Base-by-base conservation (phyloP, 2,888 invertebrate genomes). In the Latheticus oryzae region DNA sequence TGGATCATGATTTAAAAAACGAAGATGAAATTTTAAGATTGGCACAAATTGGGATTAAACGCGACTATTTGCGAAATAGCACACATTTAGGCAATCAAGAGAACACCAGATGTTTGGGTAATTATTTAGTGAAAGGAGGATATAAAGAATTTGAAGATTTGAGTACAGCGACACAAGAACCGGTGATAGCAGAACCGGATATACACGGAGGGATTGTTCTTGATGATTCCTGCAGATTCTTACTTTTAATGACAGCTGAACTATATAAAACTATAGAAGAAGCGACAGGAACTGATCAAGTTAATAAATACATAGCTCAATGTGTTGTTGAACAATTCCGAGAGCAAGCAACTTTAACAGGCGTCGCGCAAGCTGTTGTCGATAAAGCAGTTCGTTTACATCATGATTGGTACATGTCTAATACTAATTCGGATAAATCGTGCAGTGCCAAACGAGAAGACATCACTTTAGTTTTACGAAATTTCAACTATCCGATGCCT, bases 81-180 rank as follows among this genome's bases (percentile, higher is more conserved):
- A 85, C 86, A 58, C 84, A 85, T 69, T 79, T 93, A 8, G 92
- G 92, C 32, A 91, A 91, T 72, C 90, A 90, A 76, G 85, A 87
- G 26, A 90, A 89, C 68, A 95, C 95, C 0, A 81, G 95, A 7
- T 94, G 94, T 70, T 81, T 96, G 5, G 95, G 95, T 1, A 94
- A 94, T 78, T 93, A 93, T 73, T 80, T 90, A 24, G 89, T 94
- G 0, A 95, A 95, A 79, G 91, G 90, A 0, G 87, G 91, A 1
- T 93, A 92, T 72, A 89, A 87, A 72, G 93, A 95, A 40, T 89
- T 91, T 71, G 91, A 91, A 1, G 85, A 86, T 43, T 81, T 95
- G 32, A 80, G 85, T 1, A 77, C 81, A 9, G 91, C 93, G 0
- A 77, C 77, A 0, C 80, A 86, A 2, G 93, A 94, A 69, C 95